Base-by-base conservation (phyloP, 1,140 invertebrate genomes). In the Drosophila sechellia region DNA sequence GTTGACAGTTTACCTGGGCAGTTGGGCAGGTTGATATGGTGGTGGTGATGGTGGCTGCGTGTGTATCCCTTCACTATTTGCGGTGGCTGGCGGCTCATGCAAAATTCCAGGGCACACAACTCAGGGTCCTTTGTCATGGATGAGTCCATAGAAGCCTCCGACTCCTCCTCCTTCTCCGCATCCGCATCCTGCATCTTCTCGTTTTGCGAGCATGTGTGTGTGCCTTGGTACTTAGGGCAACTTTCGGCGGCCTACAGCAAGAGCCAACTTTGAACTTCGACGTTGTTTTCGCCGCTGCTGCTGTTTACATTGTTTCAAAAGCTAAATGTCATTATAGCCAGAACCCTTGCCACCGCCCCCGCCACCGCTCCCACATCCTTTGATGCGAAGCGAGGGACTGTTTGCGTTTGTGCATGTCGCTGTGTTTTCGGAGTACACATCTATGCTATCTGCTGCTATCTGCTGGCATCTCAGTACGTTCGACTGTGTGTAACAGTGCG, bases 241-340 rank as follows among this genome's bases (percentile, higher is more conserved):
- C 83, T 86, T 85, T 86, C 61, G 79, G 79, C 70, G 76, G 84
- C 83, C 83, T 83, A 83, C 58, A 83, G 79, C 70, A 50, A 25
- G 50, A 58, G 79, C 61, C 65, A 86, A 87, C 75, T 86, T 86
- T 86, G 83, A 86, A 87, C 83, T 86, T 87, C 75, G 81, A 77
- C 81, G 66, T 69, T 72, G 77, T 60, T 56, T 72, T 71, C 35
- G 64, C 42, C 15, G 60, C 45, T 57, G 65, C 50, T 75, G 65
- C 60, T 89, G 84, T 89, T 89, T 89, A 89, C 84, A 84, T 89
- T 89, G 84, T 89, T 77, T 80, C 85, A 84, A 89, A 71, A 89
- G 84, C 80, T 89, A 89, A 89, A 89, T 89, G 84, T 84, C 84
- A 89, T 89, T 89, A 89, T 89, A 84, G 79, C 72, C 52, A 54